Base-by-base conservation (phyloP, 2,797 vertebrate species). In the Falco peregrinus region DNA sequence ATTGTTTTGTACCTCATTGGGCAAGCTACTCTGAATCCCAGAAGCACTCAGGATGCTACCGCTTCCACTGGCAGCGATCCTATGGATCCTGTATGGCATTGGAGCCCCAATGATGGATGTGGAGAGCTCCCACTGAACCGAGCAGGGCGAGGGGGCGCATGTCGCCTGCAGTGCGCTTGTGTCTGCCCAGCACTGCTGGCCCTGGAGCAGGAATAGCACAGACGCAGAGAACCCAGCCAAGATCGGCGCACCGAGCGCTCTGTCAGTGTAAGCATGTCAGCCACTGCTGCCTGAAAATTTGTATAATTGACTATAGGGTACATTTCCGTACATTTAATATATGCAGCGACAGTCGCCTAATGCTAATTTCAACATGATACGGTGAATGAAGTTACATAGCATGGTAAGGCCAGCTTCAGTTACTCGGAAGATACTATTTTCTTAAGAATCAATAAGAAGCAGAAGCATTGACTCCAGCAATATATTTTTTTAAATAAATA, bases 101-200 rank as follows among this genome's bases (percentile, higher is more conserved):
- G 29, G 54, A 79, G 63, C 3, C 67, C 25, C 39, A 18, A 22
- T 5, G 73, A 15, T 35, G 54, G 54, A 28, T 9, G 29, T 45
- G 56, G 61, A n/a, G 31, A 20, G 37, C 16, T 80, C 45, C 57
- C 45, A 24, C 28, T 39, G 39, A 45, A 5, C 9, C 0, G 3
- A 56, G 26, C 15, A n/a, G 29, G 25, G 15, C 9, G 37, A 1
- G 3, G 3, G 2, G 59, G 4, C 43, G 13, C 31, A 29, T 3
- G 2, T 47, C 9, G 2, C 37, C 51, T 29, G 14, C 15, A 25
- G 29, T 1, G 0, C 31, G 19, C 53, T 53, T 59, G 31, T 54
- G n/a, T 7, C 24, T 26, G 14, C 45, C 37, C 3, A 4, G 73
- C 11, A 43, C 35, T 4, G 1, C 41, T 22, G 53, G 43, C 22